Conservation (phyloP, 2,888 invertebrate genomes). For the Netelia inedita region DNA sequence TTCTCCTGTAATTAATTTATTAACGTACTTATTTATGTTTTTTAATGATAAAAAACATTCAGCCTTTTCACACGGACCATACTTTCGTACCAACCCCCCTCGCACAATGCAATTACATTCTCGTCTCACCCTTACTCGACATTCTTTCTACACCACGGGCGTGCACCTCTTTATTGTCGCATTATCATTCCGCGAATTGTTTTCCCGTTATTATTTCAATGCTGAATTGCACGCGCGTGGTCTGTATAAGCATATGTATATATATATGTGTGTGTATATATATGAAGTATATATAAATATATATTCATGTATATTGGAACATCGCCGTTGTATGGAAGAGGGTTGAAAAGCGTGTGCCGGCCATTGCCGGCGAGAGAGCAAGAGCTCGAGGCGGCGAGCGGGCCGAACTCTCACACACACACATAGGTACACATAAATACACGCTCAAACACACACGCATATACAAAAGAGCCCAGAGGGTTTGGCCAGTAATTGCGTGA, state of each 20-base stretch:
- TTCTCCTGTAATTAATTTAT: not conserved
- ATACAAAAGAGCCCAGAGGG: conserved; percentile 9
- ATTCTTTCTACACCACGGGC: not conserved
- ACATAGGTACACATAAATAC: no score
- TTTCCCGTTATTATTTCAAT: conserved; percentile 58
- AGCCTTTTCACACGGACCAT: no score
- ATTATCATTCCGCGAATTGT: conserved; percentile 59
- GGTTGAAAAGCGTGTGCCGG: conserved; percentile 14
- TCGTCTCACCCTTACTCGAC: not conserved
- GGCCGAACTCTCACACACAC: conserved; percentile 13
- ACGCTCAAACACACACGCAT: not conserved
- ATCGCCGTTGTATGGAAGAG: not conserved
- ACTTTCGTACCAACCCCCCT: no score
- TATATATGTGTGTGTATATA: no score
- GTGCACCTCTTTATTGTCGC: conserved; percentile 44
- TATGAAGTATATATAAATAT: conserved; percentile 8
- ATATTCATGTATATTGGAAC: not conserved
- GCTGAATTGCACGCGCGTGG: conserved; percentile 15
- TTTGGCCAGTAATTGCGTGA: conserved; percentile 70
- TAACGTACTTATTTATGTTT: not conserved
- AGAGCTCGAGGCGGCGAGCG: not conserved
- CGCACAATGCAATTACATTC: no score
- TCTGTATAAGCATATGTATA: not conserved
- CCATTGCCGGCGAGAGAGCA: not conserved
- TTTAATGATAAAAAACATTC: not conserved